Evolutionary conservation across 2,113 vertebrate genomes (phyloP), one percentile per base, ranked within the genome.

Genomic region (Struthio camelus): DNA sequence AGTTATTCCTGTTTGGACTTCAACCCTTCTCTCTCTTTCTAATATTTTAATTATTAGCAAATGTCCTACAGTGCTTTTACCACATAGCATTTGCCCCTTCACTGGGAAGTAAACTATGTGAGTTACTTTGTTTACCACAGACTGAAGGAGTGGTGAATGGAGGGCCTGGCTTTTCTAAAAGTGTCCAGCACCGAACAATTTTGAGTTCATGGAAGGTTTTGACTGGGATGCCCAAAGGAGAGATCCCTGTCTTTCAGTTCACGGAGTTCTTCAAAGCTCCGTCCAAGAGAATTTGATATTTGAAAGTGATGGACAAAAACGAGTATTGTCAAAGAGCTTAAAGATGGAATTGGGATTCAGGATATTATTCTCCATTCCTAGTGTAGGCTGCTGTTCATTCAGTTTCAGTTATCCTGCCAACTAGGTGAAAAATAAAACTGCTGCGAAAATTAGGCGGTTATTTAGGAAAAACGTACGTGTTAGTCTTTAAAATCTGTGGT

Each of bases 21-120:
- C 18, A 53, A 9, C 30, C 19, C 25, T 13, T 2, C 1, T 10
- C 13, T 3, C 11, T 48, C 9, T 34, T 17, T 9, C 15, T 1
- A 1, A 6, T 79, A 15, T 32, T 82, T 36, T 67, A 59, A 25
- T 82, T 79, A 59, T 50, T 14, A 42, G 14, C 11, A 42, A 79
- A 64, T 59, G 46, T 7, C 20, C 27, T 87, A 0, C 25, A 19
- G 32, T 81, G 50, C 23, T 32, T 46, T 75, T 51, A 46, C 7
- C 40, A 28, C 34, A n/a, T 44, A 48, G 30, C 32, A 24, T 25
- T 70, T 70, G 67, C 44, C 32, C 48, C 44, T 70, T 48, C 20
- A n/a, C 44, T 48, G 22, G 32, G 14, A 25, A 44, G 44, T 48
- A 48, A 48, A 24, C 23, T 58, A 46, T 14, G 36, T 91, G 48